Evolutionary conservation across 2,888 invertebrate genomes (phyloP), one percentile per base, ranked within the genome.

Genomic region (Himalopsyche anomala): DNA sequence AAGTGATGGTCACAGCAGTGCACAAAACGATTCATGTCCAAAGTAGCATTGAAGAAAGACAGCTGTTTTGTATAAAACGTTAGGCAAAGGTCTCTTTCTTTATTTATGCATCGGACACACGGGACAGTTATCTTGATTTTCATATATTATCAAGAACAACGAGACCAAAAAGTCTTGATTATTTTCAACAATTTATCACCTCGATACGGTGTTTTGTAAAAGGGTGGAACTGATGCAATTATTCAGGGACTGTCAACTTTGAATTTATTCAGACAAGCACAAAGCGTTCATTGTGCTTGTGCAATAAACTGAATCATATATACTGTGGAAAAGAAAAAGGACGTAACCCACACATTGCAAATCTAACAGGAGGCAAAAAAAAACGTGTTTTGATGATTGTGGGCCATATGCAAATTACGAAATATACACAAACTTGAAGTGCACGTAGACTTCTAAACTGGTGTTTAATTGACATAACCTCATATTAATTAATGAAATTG

Each of bases 111-210:
- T 79, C 38, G 79, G 79, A 28, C 79, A 79, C 79, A 79, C 79
- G 86, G 81, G 87, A 85, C 83, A 80, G 82, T 84, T 88, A 88
- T 88, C 88, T 83, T 80, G 88, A 88, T 88, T 82, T 83, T 80
- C 86, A 85, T 88, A 84, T 86, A 88, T 87, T 84, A 56, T 56
- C 19, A 56, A n/a, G 45, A 45, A n/a, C 74, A 81, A 84, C 83
- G 81, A 81, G 19, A 81, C 81, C 86, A 83, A 86, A 86, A 88
- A 87, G 84, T 84, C 87, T 88, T 88, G 88, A 88, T 88, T 88
- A 88, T 88, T 88, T 88, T 88, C 86, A 86, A 85, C 88, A 84
- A 88, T 88, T 87, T 87, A 88, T 88, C 88, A 88, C 88, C 86
- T 85, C 28, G 19, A 28, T 62, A 62, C 28, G 62, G 62, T 62